Evolutionary conservation across 1,140 invertebrate genomes (phyloP).

Genomic region (Microplitis mediator): DNA sequence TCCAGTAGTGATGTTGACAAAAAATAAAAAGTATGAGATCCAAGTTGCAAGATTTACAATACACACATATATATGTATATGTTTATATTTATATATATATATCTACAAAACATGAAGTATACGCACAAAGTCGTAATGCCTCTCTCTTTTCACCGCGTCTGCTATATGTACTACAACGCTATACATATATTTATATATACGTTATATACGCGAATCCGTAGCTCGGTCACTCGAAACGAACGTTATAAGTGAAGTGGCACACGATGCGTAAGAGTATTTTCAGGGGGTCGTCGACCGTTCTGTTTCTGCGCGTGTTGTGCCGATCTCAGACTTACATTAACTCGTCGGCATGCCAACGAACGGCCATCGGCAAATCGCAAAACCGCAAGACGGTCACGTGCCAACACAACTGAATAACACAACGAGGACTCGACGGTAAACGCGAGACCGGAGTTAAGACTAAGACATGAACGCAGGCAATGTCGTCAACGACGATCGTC

Average conservation of each 20-base stretch:
- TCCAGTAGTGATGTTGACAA: too few species aligned
- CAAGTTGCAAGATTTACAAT: too few species aligned
- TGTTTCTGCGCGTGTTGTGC: constrained; percentile 41
- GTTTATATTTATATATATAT: too few species aligned
- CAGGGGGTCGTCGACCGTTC: constrained; percentile 56
- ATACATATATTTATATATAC: too few species aligned
- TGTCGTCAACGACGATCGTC: not conserved
- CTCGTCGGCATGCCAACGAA: not conserved
- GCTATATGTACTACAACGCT: not conserved
- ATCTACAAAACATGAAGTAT: not conserved
- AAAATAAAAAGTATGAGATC: too few species aligned
- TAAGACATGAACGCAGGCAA: too few species aligned
- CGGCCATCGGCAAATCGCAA: constrained; percentile 4
- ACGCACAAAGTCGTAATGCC: not conserved
- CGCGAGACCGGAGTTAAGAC: not conserved
- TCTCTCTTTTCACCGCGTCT: not conserved
- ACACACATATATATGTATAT: too few species aligned
- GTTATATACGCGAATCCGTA: not conserved
- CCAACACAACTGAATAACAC: constrained; percentile 11
- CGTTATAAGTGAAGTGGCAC: constrained; percentile 58
- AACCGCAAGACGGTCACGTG: constrained; percentile 23
- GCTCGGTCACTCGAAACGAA: constrained; percentile 22
- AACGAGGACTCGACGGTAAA: not conserved
- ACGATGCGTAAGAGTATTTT: constrained; percentile 59
- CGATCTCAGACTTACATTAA: not conserved